Percentiles rank a stretch among this genome's conserved stretches.
Conservation (phyloP, 2,113 vertebrate genomes). For the Pollimyrus isidori region DNA sequence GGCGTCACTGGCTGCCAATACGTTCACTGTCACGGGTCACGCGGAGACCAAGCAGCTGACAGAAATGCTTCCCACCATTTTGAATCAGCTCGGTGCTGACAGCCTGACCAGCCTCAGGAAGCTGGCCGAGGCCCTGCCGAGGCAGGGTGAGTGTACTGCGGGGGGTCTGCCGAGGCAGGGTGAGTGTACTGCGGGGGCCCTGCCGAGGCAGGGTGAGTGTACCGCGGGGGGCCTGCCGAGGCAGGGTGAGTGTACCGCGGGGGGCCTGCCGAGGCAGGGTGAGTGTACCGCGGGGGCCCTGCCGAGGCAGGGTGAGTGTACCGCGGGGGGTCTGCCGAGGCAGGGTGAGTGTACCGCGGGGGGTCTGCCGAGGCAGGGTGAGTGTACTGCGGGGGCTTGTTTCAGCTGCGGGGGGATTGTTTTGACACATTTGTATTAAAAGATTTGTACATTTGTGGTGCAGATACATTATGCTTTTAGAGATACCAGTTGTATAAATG, state of each 20-base stretch:
- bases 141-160: conserved; percentile 71
- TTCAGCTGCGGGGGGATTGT: no score
- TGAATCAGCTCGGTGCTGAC: conserved; percentile 95
- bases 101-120: conserved; percentile 91
- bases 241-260: no score
- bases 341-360: conserved; percentile 64
- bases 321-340: conserved; percentile 73
- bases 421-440: not conserved
- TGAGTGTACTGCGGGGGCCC: no score
- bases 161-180: not conserved
- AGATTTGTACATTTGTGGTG: not conserved
- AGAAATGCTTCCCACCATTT: conserved; percentile 94
- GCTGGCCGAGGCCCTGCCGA: conserved; percentile 92
- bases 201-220: no score
- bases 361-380: not conserved
- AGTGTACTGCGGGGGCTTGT: no score
- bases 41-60: conserved; percentile 97
- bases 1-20: conserved; percentile 93
- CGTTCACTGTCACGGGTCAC: conserved; percentile 94
- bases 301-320: no score
- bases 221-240: no score
- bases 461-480: not conserved
- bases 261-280: no score
- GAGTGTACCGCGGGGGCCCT: no score
- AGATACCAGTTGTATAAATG: not conserved